Conservation (phyloP, 2,113 vertebrate species). For the Oenanthe melanoleuca region DNA sequence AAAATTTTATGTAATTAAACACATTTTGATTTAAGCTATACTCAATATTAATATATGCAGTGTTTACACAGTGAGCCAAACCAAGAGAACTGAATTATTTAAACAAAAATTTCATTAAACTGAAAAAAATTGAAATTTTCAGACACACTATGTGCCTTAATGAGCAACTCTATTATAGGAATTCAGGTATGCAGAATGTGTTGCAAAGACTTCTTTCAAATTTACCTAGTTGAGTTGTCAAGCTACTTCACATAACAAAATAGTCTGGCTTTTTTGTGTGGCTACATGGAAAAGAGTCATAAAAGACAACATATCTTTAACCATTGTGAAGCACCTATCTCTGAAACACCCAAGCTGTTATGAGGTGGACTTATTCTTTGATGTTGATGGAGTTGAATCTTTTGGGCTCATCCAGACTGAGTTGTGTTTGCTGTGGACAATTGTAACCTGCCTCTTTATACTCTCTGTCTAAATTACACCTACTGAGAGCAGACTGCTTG, state of each 20-base stretch:
- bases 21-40: not conserved
- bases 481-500: not conserved
- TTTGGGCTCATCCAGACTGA: not conserved
- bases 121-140: not conserved
- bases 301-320: not conserved
- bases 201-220: not conserved
- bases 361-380: not conserved
- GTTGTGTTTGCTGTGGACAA: not conserved
- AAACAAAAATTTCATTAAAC: not conserved
- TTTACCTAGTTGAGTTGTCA: not conserved
- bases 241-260: not conserved
- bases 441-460: not conserved
- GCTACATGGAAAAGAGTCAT: not conserved
- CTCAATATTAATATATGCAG: not conserved
- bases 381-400: not conserved
- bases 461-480: not conserved
- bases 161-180: not conserved
- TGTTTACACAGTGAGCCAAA: not conserved
- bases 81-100: not conserved
- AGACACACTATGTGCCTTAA: not conserved
- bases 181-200: not conserved
- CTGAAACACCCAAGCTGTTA: not conserved
- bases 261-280: not conserved
- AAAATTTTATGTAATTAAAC: conserved; percentile 12
- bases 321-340: not conserved